Conservation (phyloP, 2,888 invertebrate species). For the Platyscelio sp. region DNA sequence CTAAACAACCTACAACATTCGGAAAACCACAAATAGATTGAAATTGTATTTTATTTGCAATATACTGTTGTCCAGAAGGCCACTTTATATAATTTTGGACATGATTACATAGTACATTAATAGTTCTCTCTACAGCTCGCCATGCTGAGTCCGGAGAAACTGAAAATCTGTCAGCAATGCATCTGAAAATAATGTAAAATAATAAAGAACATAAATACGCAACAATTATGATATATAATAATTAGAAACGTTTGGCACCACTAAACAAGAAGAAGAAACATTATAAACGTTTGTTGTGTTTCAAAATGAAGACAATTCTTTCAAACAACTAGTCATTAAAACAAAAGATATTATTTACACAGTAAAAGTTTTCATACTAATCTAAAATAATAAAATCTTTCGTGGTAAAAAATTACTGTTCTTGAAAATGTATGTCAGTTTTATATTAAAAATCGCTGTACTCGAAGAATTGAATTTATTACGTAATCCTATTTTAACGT, state of each 20-base stretch:
- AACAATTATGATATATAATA: neutral
- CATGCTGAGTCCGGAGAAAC: neutral
- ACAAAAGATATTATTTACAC: no score
- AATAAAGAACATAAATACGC: neutral
- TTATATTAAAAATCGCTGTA: no score
- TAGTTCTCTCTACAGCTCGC: neutral
- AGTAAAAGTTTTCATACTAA: no score
- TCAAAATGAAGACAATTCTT: no score
- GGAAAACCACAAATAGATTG: constrained; percentile 3
- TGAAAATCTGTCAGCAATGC: constrained; percentile 6
- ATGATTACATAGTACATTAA: neutral
- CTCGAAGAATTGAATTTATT: no score
- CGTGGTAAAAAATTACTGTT: no score
- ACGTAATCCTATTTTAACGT: no score
- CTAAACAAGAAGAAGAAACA: no score
- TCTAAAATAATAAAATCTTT: no score
- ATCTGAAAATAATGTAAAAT: neutral
- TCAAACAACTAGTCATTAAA: no score
- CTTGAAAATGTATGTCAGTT: no score
- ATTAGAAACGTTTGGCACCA: neutral
- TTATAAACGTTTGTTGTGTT: no score
- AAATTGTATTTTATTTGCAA: neutral
- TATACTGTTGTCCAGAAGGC: neutral
- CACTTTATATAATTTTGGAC: neutral
- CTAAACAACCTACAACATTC: neutral